Conservation (phyloP, 1,140 invertebrate species). For the Zophobas morio region DNA sequence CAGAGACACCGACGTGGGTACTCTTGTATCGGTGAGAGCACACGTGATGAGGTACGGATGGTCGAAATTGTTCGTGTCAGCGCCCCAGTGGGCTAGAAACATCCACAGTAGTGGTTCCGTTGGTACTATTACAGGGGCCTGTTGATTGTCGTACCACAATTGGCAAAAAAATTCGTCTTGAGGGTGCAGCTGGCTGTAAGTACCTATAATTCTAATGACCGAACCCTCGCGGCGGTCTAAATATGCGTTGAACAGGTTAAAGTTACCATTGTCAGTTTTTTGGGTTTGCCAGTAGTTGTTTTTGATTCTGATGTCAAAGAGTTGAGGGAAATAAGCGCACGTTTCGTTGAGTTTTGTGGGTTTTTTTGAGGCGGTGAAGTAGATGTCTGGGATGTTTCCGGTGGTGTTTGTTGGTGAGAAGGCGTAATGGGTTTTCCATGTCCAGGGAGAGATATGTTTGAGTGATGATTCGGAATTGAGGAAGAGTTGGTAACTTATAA, state of each 20-base stretch:
- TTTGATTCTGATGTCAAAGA: constrained; percentile 90
- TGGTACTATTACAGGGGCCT: constrained; percentile 75
- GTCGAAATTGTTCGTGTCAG: constrained; percentile 89
- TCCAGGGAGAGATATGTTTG: too few species aligned
- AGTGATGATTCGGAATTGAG: too few species aligned
- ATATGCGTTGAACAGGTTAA: constrained; percentile 90
- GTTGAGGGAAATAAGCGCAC: constrained; percentile 84
- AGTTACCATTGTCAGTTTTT: constrained; percentile 83
- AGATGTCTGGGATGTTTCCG: constrained; percentile 71
- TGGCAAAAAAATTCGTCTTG: constrained; percentile 86
- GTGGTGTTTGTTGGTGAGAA: constrained; percentile 44
- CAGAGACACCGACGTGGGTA: constrained; percentile 84
- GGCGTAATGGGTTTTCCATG: too few species aligned
- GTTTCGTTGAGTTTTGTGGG: constrained; percentile 78
- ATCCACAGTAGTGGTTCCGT: constrained; percentile 90
- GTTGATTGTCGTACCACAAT: constrained; percentile 87
- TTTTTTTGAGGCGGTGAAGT: constrained; percentile 75
- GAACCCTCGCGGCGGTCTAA: constrained; percentile 87
- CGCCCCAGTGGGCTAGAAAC: constrained; percentile 93
- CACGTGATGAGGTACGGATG: constrained; percentile 92
- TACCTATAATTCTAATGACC: constrained; percentile 85
- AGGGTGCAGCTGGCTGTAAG: constrained; percentile 89
- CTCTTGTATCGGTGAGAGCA: constrained; percentile 81
- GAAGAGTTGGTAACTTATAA: too few species aligned
- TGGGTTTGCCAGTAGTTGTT: constrained; percentile 91